A percentile compares a stretch with the other conserved stretches of the same genome.
phyloP scores from a whole-genome alignment of 1,140 invertebrate species.

The Bombus confusus region DNA sequence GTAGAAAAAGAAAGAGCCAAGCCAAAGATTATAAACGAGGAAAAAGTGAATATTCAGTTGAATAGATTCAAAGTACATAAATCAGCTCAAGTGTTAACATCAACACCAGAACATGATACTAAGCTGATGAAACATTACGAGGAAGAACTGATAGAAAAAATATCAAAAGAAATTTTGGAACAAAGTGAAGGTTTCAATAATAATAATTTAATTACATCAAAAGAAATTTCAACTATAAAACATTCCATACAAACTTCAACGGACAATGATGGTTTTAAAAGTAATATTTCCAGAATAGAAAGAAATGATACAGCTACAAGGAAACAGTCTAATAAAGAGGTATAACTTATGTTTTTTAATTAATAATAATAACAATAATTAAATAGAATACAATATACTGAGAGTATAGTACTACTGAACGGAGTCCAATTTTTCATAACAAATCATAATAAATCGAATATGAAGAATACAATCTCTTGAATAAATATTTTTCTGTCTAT shows the following conservation, averaged over 20 bases:
- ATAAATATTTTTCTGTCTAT: too few species aligned
- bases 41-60: conserved; percentile 70
- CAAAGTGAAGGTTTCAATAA: conserved; percentile 72
- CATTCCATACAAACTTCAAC: conserved; percentile 1
- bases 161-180: conserved; percentile 77
- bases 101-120: conserved; percentile 26
- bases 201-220: conserved; percentile 7
- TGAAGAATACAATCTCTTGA: neutral
- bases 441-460: neutral
- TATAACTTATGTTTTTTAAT: conserved; percentile 23
- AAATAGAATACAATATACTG: neutral
- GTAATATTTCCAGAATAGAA: neutral
- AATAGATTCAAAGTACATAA: conserved; percentile 61
- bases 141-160: conserved; percentile 71
- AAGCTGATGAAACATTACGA: conserved; percentile 37
- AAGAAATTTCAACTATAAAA: neutral
- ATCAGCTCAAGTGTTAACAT: conserved; percentile 28
- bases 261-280: neutral
- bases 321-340: conserved; percentile 30
- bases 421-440: neutral
- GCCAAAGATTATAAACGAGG: conserved; percentile 72
- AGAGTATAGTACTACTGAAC: neutral
- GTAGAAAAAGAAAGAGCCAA: conserved; percentile 40
- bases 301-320: neutral
- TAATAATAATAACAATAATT: neutral